Conservation (phyloP, 2,888 invertebrate species). For the Silvanus unidentatus region DNA sequence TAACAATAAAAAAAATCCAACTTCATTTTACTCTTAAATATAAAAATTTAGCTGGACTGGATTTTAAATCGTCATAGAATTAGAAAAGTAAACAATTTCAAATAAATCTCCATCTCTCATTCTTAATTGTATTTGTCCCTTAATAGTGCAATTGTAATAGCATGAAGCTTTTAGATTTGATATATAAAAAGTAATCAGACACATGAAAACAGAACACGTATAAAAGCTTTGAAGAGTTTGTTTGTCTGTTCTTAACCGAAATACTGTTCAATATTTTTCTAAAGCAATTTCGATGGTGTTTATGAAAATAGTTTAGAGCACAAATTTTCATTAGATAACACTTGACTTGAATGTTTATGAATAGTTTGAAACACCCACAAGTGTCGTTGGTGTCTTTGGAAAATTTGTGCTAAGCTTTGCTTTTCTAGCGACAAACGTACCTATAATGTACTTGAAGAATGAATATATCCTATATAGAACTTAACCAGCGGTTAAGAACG, state of each 20-base stretch:
- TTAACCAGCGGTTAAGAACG: constrained; percentile 43
- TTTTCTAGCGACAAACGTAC: constrained; percentile 20
- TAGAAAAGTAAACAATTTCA: too few species aligned
- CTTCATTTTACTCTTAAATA: too few species aligned
- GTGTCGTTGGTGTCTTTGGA: too few species aligned
- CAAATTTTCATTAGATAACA: too few species aligned
- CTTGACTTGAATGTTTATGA: too few species aligned
- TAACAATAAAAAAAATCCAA: too few species aligned
- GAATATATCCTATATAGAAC: constrained; percentile 21
- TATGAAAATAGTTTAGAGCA: not conserved
- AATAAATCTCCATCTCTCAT: not conserved
- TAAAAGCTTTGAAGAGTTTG: constrained; percentile 5
- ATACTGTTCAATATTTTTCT: constrained; percentile 5
- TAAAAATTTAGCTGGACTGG: too few species aligned
- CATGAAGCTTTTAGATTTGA: constrained; percentile 28
- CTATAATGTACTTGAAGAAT: not conserved
- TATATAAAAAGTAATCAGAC: constrained; percentile 2
- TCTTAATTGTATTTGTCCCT: not conserved
- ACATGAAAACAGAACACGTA: constrained; percentile 5
- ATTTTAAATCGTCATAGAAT: too few species aligned
- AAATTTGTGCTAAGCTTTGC: constrained; percentile 1
- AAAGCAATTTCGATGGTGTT: constrained; percentile 39
- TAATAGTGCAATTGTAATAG: constrained; percentile 18
- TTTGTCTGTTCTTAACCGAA: constrained; percentile 23
- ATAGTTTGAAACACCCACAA: too few species aligned